These are phyloP conservation scores for Genyomyrus donnyi DNA, from an alignment of 2,113 vertebrate species.

Conservation along the genomic window DNA sequence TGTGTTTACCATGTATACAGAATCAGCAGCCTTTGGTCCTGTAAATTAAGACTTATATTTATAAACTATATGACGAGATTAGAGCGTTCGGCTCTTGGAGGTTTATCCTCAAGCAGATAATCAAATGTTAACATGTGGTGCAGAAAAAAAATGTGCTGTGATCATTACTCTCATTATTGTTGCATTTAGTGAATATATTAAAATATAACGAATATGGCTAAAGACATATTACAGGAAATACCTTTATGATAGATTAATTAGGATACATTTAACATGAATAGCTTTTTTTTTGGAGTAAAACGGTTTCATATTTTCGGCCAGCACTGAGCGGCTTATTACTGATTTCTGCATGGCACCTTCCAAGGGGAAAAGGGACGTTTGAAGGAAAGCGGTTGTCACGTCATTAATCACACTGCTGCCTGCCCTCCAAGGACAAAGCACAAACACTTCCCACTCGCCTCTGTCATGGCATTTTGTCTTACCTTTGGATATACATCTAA, in stretches of 20 bases:
- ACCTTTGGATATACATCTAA: neutral
- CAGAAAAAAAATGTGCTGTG: neutral
- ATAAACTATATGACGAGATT: neutral
- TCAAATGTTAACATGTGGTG: neutral
- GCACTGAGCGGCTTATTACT: neutral
- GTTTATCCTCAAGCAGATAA: neutral
- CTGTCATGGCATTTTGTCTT: neutral
- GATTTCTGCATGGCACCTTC: conserved; percentile 35
- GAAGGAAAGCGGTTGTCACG: conserved; percentile 45
- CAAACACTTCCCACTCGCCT: conserved; percentile 7
- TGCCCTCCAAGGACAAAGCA: conserved; percentile 15
- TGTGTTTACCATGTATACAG: neutral
- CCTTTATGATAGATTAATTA: neutral
- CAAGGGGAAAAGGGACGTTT: conserved; percentile 32
- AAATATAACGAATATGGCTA: neutral
- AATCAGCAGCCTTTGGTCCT: neutral
- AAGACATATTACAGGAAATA: neutral
- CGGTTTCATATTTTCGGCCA: neutral
- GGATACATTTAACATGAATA: neutral
- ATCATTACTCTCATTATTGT: neutral
- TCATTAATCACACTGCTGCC: conserved; percentile 49
- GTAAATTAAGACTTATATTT: neutral
- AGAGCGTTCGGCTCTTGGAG: neutral
- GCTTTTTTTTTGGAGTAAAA: neutral
- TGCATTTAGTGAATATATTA: neutral